Conservation (phyloP, 2,797 vertebrate species). For the Coregonus sp. region DNA sequence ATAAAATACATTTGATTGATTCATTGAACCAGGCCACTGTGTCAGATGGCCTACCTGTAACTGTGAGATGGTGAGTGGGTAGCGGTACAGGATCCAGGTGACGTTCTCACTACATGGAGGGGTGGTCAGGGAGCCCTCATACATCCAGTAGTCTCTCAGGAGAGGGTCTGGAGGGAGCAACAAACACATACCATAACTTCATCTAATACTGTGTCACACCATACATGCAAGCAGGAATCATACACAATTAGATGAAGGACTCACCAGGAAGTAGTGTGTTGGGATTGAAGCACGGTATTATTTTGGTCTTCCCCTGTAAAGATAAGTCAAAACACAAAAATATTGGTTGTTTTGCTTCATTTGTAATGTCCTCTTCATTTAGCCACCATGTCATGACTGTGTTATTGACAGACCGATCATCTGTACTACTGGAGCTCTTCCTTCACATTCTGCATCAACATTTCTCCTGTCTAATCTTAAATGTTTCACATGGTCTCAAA, state of each 20-base stretch:
- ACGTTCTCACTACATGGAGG: constrained; percentile 95
- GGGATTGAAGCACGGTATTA: constrained; percentile 97
- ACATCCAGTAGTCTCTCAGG: constrained; percentile 97
- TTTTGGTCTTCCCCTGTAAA: constrained; percentile 93
- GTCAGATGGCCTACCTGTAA: constrained; percentile 81
- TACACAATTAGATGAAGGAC: constrained; percentile 33
- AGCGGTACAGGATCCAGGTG: constrained; percentile 96
- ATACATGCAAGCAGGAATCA: too few relatives aligned
- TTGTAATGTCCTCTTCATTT: background rate
- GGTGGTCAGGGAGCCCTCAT: constrained; percentile 94
- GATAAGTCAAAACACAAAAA: constrained; percentile 36
- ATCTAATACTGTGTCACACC: too few relatives aligned
- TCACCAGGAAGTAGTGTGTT: constrained; percentile 96
- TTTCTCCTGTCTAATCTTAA: background rate
- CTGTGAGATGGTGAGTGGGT: constrained; percentile 96
- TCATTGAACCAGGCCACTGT: background rate
- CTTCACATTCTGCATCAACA: background rate
- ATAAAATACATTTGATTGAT: too few relatives aligned
- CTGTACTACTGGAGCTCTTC: background rate
- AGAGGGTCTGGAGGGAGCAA: constrained; percentile 83
- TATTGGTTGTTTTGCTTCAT: background rate
- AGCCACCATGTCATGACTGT: background rate
- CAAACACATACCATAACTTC: background rate
- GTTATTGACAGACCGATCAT: background rate
- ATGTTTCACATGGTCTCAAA: background rate